These are phyloP conservation scores for Pipistrellus kuhlii DNA, from an alignment of 2,797 vertebrate genomes.

Conservation along the genomic window DNA sequence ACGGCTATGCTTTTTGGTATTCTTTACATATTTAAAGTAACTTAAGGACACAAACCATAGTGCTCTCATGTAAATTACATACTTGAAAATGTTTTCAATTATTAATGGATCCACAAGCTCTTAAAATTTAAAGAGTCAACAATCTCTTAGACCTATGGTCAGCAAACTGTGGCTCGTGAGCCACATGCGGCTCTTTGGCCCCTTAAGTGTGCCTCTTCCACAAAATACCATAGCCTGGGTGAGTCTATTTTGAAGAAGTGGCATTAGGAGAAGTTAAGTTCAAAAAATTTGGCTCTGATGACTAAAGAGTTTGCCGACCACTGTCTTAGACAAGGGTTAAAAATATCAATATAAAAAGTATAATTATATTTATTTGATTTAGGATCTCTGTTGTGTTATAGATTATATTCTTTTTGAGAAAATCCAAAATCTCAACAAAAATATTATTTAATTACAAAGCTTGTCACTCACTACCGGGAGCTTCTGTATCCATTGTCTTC, in stretches of 20 bases:
- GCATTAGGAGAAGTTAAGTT: no score
- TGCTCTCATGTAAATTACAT: neutral
- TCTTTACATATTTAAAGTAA: slow-evolving; percentile 55
- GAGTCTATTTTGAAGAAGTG: no score
- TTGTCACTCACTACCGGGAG: neutral
- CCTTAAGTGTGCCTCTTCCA: no score
- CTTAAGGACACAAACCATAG: slow-evolving; percentile 5
- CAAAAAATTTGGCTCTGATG: no score
- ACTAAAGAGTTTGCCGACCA: no score
- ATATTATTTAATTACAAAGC: slow-evolving; percentile 10
- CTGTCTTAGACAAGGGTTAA: neutral
- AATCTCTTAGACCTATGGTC: neutral
- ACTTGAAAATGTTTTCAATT: slow-evolving; percentile 56
- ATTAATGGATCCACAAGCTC: slow-evolving; percentile 19
- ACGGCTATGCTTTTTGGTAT: neutral
- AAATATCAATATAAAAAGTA: neutral
- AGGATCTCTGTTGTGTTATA: neutral
- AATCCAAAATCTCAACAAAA: neutral
- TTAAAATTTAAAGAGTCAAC: slow-evolving; percentile 34
- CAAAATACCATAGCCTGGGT: no score
- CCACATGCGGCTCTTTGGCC: no score
- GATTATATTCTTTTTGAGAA: slow-evolving; percentile 7
- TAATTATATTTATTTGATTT: slow-evolving; percentile 21
- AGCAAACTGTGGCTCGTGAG: no score
- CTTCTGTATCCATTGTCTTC: neutral